These are phyloP conservation scores for Fissipunctia ypsillon DNA, from an alignment of 2,888 invertebrate species.

Conservation along the genomic window DNA sequence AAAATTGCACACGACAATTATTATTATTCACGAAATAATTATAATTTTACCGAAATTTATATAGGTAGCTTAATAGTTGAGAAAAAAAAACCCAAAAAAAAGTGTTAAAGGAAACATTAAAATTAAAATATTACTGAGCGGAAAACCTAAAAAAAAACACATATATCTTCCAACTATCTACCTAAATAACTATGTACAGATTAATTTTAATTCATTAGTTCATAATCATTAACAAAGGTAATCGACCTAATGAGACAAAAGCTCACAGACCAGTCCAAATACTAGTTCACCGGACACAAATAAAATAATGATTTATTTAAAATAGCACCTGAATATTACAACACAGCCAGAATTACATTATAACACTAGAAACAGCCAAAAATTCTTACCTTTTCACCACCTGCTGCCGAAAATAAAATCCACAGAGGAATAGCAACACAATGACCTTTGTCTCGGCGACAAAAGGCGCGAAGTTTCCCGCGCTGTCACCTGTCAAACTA, in stretches of 20 bases:
- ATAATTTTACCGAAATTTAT: background rate
- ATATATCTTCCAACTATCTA: too few species aligned
- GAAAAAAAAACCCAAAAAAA: too few species aligned
- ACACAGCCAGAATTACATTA: constrained; percentile 27
- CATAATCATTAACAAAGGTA: background rate
- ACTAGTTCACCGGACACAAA: background rate
- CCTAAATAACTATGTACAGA: background rate
- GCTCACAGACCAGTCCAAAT: background rate
- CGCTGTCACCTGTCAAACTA: constrained; percentile 67
- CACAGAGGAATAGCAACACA: constrained; percentile 63
- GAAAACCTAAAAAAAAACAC: background rate
- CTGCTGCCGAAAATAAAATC: constrained; percentile 55
- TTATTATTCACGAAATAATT: background rate
- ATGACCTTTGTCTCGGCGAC: constrained; percentile 65
- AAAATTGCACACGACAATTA: background rate
- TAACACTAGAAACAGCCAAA: constrained; percentile 36
- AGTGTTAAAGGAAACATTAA: too few species aligned
- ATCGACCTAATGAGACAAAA: constrained; percentile 21
- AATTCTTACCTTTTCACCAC: constrained; percentile 59
- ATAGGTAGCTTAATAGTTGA: too few species aligned
- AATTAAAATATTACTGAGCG: too few species aligned
- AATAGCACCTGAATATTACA: constrained; percentile 36
- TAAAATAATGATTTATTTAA: constrained; percentile 10
- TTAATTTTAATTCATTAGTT: background rate
- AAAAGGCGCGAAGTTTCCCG: constrained; percentile 67